Evolutionary conservation across 2,113 vertebrate species (phyloP), one percentile per base, ranked within the genome.

Genomic region (Dipodomys ordii): DNA sequence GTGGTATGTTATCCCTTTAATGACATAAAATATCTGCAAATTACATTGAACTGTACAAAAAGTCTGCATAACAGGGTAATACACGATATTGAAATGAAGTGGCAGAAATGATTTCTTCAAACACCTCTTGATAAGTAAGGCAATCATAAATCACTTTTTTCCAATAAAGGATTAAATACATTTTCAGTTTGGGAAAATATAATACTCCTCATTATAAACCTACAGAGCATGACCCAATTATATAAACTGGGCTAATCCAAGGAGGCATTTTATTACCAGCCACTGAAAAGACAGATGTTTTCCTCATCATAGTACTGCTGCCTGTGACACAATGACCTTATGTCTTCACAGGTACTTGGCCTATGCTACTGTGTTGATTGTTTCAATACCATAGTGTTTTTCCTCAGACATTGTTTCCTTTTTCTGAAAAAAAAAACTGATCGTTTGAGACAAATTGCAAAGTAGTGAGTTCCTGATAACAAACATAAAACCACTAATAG

Each of bases 101-200:
- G 27, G 15, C 11, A 89, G 57, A 60, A 94, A 91, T 79, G 68
- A 72, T 83, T 80, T 94, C 82, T 91, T 96, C 67, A 93, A 95
- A 72, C 35, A 39, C 60, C 20, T 23, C 22, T 74, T 89, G n/a
- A 80, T 72, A 95, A 94, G 67, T 30, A 95, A 95, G 15, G 8
- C 49, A 81, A 87, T 60, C 18, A 68, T 57, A 85, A 91, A 62
- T 84, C 64, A 83, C 39, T 96, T 81, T 96, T 96, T 81, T 71
- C 30, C 22, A 87, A 20, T 7, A 1, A 96, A 95, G 19, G 73
- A 94, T 44, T 85, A 95, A 77, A 92, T 0, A 8, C 0, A 30
- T 89, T 92, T 96, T 80, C 27, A 87, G 49, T 87, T 95, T 90
- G 81, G 53, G 12, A 97, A 96, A 83, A 28, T 76, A 86, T n/a